phyloP scores from a whole-genome alignment of 2,888 invertebrate genomes.

The Limnephilus lunatus region DNA sequence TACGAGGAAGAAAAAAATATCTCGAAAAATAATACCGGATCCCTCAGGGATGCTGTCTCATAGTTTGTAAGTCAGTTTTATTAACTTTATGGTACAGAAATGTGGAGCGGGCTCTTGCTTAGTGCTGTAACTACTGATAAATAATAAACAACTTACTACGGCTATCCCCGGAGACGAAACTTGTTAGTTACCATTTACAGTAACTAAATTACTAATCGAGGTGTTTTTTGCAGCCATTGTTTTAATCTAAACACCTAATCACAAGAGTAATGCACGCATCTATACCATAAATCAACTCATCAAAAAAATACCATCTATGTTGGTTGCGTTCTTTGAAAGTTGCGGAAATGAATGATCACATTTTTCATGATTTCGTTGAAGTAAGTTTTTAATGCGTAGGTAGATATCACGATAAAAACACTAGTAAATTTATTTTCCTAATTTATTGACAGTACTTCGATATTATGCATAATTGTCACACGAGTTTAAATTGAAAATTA shows the following conservation, averaged over 20 bases:
- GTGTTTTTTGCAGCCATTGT: neutral
- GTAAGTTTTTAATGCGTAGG: too few species aligned
- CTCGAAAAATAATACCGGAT: slow-evolving; percentile 18
- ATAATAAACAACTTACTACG: slow-evolving; percentile 12
- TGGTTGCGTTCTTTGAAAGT: too few species aligned
- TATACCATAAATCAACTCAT: too few species aligned
- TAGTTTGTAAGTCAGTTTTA: slow-evolving; percentile 58
- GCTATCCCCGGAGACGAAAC: neutral
- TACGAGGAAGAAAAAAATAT: slow-evolving; percentile 56
- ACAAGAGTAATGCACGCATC: neutral
- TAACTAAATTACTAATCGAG: neutral
- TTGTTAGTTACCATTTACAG: neutral
- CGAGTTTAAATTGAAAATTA: neutral
- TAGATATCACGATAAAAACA: too few species aligned
- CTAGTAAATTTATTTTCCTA: too few species aligned
- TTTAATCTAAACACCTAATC: neutral
- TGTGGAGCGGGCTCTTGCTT: neutral
- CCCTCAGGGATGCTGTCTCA: slow-evolving; percentile 26
- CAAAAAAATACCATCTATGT: too few species aligned
- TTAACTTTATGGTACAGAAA: slow-evolving; percentile 52
- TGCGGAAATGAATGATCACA: too few species aligned
- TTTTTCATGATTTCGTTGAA: too few species aligned
- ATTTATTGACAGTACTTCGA: too few species aligned
- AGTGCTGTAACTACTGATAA: slow-evolving; percentile 10
- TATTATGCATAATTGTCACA: too few species aligned